Percentiles rank a stretch among this genome's conserved stretches.
Evolutionary conservation across 2,797 vertebrate genomes (phyloP).

Genomic region (Chanos chanos): DNA sequence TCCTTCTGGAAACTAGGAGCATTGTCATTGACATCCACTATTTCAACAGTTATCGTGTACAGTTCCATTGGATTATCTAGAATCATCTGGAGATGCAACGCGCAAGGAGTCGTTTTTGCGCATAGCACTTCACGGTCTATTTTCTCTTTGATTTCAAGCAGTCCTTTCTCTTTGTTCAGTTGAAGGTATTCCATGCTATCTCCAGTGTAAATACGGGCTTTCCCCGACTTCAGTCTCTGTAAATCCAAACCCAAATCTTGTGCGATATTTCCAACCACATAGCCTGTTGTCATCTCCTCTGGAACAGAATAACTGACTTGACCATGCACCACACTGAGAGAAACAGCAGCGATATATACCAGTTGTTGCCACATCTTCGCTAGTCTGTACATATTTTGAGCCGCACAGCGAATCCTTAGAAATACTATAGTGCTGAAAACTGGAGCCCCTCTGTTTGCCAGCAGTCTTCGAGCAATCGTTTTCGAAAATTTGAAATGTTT

Average conservation of each 20-base stretch:
- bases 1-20: slow-evolving; percentile 52
- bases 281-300: slow-evolving; percentile 67
- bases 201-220: slow-evolving; percentile 58
- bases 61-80: slow-evolving; percentile 65
- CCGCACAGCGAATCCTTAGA: too few relatives aligned
- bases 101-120: slow-evolving; percentile 61
- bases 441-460: neutral
- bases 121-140: slow-evolving; percentile 65
- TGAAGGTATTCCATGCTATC: slow-evolving; percentile 51
- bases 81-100: slow-evolving; percentile 60
- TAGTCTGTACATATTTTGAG: too few relatives aligned
- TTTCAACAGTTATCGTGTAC: slow-evolving; percentile 55
- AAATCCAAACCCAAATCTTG: slow-evolving; percentile 63
- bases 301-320: slow-evolving; percentile 66
- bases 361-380: too few relatives aligned
- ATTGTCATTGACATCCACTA: slow-evolving; percentile 67
- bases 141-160: slow-evolving; percentile 56
- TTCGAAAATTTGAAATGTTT: neutral
- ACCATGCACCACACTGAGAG: slow-evolving; percentile 35
- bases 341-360: too few relatives aligned
- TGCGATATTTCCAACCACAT: slow-evolving; percentile 63
- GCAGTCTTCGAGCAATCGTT: neutral
- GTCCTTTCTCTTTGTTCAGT: slow-evolving; percentile 58
- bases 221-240: slow-evolving; percentile 53
- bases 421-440: too few relatives aligned